Base-by-base conservation (phyloP, 2,113 vertebrate genomes). In the Lucifuga dentata region DNA sequence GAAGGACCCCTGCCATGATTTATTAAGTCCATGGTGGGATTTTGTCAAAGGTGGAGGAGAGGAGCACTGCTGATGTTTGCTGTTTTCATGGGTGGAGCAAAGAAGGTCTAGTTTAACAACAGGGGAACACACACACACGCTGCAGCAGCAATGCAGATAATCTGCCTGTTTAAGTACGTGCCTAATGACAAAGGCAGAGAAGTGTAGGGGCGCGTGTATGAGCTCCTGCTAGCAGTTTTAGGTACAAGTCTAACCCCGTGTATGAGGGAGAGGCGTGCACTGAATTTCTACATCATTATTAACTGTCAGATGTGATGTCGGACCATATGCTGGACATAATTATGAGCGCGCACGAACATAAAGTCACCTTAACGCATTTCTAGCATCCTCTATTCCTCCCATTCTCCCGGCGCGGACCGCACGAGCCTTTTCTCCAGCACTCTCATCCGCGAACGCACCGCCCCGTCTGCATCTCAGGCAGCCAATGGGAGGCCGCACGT, bases 401-500 rank as follows among this genome's bases (percentile, higher is more conserved):
- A 13, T n/a, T n/a, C n/a, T n/a, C 20, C 33, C 19, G 13, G 21
- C 35, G 24, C 26, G 63, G 38, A 77, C 76, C 67, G 15, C 64
- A 46, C 8, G 39, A 65, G 58, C 49, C 53, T 43, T 32, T 41
- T 73, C 72, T 65, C 63, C 69, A 62, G 59, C 75, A 21, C 76
- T 72, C 69, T 29, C 86, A 78, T 85, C 87, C 84, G 5, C 35
- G 21, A 46, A 73, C 71, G 81, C 81, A 39, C 88, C 91, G 73
- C 85, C 87, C 85, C 70, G 49, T 66, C 76, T 57, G 32, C 74
- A 16, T 60, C 66, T 44, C 60, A 41, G 26, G 76, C 86, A 94
- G 92, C 96, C 96, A 97, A 98, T 98, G 86, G 86, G 92, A 93
- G 87, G 84, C 73, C 81, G 89, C 90, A 89, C 89, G 90, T 67